phyloP scores from a whole-genome alignment of 2,888 invertebrate species.

The Caenorhabditis sinica region DNA sequence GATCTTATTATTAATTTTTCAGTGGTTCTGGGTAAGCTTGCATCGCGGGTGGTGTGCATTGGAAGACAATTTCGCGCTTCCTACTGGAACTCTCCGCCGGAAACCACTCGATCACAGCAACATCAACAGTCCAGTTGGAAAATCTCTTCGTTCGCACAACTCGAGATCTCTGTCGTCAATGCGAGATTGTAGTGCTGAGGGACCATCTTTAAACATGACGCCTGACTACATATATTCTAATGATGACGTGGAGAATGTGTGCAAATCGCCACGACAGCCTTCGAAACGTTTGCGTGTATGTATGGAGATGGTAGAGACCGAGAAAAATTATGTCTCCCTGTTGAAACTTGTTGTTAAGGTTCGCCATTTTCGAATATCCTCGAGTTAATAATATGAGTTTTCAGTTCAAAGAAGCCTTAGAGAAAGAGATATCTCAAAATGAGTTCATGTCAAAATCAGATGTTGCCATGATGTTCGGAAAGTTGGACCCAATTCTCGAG shows the following conservation, averaged over 20 bases:
- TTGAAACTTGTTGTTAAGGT: constrained; percentile 93
- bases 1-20: constrained; percentile 37
- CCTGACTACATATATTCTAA: constrained; percentile 74
- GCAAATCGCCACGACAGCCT: constrained; percentile 69
- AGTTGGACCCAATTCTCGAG: constrained; percentile 90
- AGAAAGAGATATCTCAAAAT: constrained; percentile 91
- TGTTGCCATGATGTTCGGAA: constrained; percentile 74
- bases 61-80: constrained; percentile 89
- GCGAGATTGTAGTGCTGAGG: constrained; percentile 63
- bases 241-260: constrained; percentile 71
- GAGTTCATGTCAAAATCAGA: constrained; percentile 84
- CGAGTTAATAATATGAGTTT: constrained; percentile 12
- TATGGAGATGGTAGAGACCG: constrained; percentile 95
- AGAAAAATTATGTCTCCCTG: constrained; percentile 97
- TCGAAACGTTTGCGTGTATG: constrained; percentile 88
- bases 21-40: constrained; percentile 99
- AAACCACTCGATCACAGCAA: constrained; percentile 49
- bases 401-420: constrained; percentile 94
- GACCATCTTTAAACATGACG: constrained; percentile 64
- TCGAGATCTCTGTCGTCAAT: constrained; percentile 62
- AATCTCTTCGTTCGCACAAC: constrained; percentile 50
- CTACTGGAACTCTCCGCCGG: constrained; percentile 49
- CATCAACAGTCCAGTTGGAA: constrained; percentile 50
- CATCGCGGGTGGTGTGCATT: constrained; percentile 95
- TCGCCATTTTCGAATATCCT: constrained; percentile 15